A percentile compares a stretch with the other conserved stretches of the same genome.
Conservation (phyloP, 2,113 vertebrate species). For the Alligator mississippiensis region DNA sequence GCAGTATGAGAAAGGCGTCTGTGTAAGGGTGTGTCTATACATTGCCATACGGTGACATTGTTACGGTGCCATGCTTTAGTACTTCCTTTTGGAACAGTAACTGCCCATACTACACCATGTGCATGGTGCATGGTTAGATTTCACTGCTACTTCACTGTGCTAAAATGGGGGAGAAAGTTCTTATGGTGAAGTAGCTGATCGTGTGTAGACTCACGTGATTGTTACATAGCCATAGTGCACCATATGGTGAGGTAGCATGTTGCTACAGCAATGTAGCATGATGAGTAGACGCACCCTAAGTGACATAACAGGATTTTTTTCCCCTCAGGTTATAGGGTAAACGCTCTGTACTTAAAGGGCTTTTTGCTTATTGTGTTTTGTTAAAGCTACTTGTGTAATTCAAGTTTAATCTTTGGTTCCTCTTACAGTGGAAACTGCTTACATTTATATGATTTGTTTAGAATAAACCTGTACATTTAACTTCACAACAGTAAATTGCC, state of each 20-base stretch:
- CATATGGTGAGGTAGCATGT: too few relatives aligned
- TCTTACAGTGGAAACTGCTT: not conserved
- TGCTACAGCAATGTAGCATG: too few relatives aligned
- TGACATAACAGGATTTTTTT: not conserved
- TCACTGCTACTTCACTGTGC: too few relatives aligned
- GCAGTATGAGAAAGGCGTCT: not conserved
- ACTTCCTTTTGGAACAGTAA: too few relatives aligned
- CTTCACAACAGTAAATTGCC: not conserved
- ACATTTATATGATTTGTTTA: conserved; percentile 3
- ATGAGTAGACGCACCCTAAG: not conserved
- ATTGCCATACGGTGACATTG: not conserved
- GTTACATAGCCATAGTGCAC: too few relatives aligned
- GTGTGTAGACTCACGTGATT: too few relatives aligned
- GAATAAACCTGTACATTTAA: not conserved
- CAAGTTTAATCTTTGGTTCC: conserved; percentile 35
- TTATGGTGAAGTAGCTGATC: too few relatives aligned
- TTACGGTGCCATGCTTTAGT: not conserved
- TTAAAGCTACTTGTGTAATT: conserved; percentile 13
- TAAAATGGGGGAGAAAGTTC: too few relatives aligned
- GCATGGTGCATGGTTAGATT: too few relatives aligned
- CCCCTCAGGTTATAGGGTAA: not conserved
- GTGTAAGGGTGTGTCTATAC: accelerated
- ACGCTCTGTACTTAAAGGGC: not conserved
- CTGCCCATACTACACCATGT: too few relatives aligned
- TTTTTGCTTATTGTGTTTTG: not conserved